phyloP scores from a whole-genome alignment of 1,140 invertebrate species.

The Argopecten irradians region DNA sequence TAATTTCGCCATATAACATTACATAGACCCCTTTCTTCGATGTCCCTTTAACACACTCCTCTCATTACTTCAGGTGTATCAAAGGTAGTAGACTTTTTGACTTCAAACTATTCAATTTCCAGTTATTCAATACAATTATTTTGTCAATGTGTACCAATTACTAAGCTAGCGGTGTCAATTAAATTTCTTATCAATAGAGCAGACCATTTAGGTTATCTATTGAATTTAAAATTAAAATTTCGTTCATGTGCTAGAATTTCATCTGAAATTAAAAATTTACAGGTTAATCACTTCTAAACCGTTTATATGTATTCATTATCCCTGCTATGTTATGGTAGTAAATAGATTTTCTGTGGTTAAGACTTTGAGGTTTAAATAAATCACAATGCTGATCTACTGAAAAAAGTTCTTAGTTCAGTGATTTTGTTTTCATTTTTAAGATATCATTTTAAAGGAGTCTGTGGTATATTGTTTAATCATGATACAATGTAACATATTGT shows the following conservation, averaged over 20 bases:
- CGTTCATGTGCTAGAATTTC: neutral
- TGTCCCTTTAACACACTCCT: neutral
- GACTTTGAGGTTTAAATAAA: too few species aligned
- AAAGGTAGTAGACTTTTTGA: neutral
- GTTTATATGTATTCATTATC: too few species aligned
- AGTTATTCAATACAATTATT: neutral
- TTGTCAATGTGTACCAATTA: neutral
- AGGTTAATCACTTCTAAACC: neutral
- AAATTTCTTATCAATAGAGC: neutral
- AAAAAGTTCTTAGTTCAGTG: too few species aligned
- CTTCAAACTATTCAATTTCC: neutral
- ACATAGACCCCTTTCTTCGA: neutral
- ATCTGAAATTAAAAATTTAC: neutral
- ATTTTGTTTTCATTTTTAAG: too few species aligned
- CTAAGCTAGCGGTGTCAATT: neutral
- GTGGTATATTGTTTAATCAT: too few species aligned
- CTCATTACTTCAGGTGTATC: neutral
- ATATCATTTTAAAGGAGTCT: too few species aligned
- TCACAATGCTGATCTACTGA: too few species aligned
- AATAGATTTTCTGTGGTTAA: too few species aligned
- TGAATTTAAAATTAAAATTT: neutral
- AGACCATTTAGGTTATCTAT: neutral
- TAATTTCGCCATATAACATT: neutral
- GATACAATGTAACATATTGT: too few species aligned
- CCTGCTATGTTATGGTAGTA: too few species aligned